Evolutionary conservation across 2,888 invertebrate species (phyloP), one percentile per base, ranked within the genome.

Genomic region (Leptinotarsa tumamoca): DNA sequence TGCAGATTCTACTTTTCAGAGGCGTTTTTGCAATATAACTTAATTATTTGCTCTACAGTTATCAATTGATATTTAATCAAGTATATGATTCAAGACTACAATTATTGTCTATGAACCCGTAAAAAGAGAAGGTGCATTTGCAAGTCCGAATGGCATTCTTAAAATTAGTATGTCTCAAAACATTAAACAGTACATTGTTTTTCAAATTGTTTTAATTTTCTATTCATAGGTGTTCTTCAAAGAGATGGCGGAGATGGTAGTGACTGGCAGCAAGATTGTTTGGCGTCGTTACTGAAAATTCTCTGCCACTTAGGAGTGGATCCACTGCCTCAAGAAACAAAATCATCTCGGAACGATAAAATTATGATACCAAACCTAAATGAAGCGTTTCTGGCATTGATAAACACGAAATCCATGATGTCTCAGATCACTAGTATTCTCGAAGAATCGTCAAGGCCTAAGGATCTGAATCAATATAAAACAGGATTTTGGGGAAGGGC

Each of bases 191-290:
- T 50, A 21, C 7, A 50, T 66, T 52, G 61, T 54, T 23, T 56
- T 33, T 43, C 3, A 72, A 15, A 17, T n/a, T 52, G 52, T 15
- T 15, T 52, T 52, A 0, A 18, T 18, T n/a, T 1, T 67, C 49
- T 54, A 58, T 51, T 81, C 82, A 58, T 77, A 92, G 92, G 95
- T 61, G 92, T 93, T 58, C 87, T 96, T 78, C 95, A 96, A 89
- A 90, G 90, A 78, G 92, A 93, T 72, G 91, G 91, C 52, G 93
- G 93, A 33, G 93, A 95, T 71, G 95, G 96, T 80, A 93, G 94
- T 82, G 96, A 98, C 89, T 98, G 98, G 98, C 94, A 97, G 73
- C 97, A 97, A 86, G 98, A 98, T 86, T 98, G 97, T 85, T 90
- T 98, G 49, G 97, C 97, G 4, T 93, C 95, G 80, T 89, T 98